A percentile compares a stretch with the other conserved stretches of the same genome.
These are phyloP conservation scores for Anas capensis DNA, from an alignment of 2,797 vertebrate genomes.

Conservation along the genomic window DNA sequence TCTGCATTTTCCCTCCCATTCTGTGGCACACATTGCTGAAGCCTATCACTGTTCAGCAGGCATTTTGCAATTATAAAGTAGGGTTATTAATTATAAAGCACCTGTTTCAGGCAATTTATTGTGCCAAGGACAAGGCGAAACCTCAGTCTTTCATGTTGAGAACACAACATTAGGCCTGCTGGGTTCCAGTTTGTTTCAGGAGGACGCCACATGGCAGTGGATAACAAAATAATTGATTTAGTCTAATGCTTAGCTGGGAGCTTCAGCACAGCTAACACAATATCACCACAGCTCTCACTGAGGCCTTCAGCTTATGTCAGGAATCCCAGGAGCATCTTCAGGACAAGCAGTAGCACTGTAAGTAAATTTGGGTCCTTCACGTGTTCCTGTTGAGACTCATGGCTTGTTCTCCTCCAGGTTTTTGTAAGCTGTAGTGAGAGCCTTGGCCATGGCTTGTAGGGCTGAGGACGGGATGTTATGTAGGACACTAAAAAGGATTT, in stretches of 20 bases:
- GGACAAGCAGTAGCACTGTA: neutral
- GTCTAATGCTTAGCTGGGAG: neutral
- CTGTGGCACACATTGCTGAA: fast-evolving
- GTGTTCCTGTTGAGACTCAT: neutral
- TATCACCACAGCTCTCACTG: neutral
- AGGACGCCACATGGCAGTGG: neutral
- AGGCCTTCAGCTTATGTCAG: neutral
- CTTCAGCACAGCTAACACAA: neutral
- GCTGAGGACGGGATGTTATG: neutral
- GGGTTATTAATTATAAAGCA: neutral
- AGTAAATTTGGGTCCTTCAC: neutral
- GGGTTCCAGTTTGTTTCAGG: neutral
- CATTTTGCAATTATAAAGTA: neutral
- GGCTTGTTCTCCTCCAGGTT: neutral
- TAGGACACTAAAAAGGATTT: neutral
- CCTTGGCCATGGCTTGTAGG: neutral
- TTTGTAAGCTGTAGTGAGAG: fast-evolving
- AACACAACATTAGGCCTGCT: neutral
- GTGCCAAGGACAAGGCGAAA: neutral
- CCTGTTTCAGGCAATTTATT: neutral
- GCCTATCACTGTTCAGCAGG: fast-evolving
- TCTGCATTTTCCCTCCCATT: neutral
- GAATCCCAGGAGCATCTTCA: neutral
- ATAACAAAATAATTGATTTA: neutral
- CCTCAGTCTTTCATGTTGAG: neutral